Percentiles rank a stretch among this genome's conserved stretches.
Conservation (phyloP, 2,113 vertebrate species). For the Ceuthmochares aereus region DNA sequence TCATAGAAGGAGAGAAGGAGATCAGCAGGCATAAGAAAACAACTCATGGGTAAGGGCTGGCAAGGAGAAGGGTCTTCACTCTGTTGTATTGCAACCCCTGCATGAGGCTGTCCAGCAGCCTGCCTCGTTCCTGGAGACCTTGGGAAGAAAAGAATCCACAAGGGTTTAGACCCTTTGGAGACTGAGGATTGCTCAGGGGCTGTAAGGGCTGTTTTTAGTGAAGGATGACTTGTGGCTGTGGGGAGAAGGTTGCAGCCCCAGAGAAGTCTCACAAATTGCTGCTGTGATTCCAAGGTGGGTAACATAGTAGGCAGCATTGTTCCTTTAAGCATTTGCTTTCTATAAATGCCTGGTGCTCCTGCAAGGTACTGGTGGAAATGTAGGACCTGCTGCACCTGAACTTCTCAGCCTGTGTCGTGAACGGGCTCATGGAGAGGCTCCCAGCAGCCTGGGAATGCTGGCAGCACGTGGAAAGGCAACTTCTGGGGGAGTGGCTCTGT, state of each 20-base stretch:
- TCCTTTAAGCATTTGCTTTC: neutral
- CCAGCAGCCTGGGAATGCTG: neutral
- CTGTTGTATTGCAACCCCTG: neutral
- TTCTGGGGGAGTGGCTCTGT: neutral
- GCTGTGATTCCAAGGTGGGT: neutral
- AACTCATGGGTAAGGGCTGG: slow-evolving; percentile 83
- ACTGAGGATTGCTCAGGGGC: rapidly evolving
- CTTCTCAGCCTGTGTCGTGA: neutral
- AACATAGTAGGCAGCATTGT: rapidly evolving
- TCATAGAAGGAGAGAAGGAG: slow-evolving; percentile 95
- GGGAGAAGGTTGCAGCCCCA: neutral
- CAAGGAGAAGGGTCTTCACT: neutral
- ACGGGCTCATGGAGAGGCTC: neutral
- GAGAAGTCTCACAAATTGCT: neutral
- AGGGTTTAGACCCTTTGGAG: neutral
- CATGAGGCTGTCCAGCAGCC: neutral
- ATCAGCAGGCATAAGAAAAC: slow-evolving; percentile 88
- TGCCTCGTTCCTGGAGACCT: neutral
- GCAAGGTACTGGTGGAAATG: neutral
- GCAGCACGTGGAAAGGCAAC: neutral
- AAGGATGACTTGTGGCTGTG: neutral
- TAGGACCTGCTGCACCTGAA: neutral
- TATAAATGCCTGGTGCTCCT: neutral
- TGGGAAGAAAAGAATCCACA: neutral
- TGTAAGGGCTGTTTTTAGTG: neutral